These are phyloP conservation scores for Myotis myotis DNA, from an alignment of 2,797 vertebrate genomes.

Conservation along the genomic window DNA sequence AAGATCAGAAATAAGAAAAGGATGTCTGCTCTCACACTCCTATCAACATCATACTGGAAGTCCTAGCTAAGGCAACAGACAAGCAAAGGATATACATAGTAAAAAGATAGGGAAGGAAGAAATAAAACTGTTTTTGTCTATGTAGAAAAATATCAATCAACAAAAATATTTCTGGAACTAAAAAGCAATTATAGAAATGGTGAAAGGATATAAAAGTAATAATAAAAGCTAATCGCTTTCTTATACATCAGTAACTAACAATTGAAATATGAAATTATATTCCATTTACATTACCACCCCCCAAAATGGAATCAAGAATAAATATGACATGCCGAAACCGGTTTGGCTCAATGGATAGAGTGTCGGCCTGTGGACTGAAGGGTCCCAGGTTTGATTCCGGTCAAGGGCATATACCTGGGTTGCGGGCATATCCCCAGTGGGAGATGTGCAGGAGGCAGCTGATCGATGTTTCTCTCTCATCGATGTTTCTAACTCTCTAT, in stretches of 20 bases:
- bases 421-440: too few relatives aligned
- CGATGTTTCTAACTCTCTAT: too few relatives aligned
- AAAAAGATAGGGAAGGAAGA: not conserved
- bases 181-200: not conserved
- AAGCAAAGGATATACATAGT: not conserved
- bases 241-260: not conserved
- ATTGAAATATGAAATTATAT: not conserved
- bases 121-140: not conserved
- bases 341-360: too few relatives aligned
- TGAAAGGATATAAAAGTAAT: not conserved
- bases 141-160: slow-evolving; percentile 4
- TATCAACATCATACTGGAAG: not conserved
- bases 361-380: too few relatives aligned
- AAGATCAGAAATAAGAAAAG: not conserved
- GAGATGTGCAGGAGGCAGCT: too few relatives aligned
- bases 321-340: too few relatives aligned
- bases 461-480: too few relatives aligned
- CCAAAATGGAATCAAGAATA: not conserved
- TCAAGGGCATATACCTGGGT: too few relatives aligned
- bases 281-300: not conserved
- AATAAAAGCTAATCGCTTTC: not conserved
- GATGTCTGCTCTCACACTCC: not conserved
- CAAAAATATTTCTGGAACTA: not conserved
- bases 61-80: not conserved
- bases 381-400: too few relatives aligned